phyloP scores from a whole-genome alignment of 2,797 vertebrate genomes.

The Lacerta agilis region DNA sequence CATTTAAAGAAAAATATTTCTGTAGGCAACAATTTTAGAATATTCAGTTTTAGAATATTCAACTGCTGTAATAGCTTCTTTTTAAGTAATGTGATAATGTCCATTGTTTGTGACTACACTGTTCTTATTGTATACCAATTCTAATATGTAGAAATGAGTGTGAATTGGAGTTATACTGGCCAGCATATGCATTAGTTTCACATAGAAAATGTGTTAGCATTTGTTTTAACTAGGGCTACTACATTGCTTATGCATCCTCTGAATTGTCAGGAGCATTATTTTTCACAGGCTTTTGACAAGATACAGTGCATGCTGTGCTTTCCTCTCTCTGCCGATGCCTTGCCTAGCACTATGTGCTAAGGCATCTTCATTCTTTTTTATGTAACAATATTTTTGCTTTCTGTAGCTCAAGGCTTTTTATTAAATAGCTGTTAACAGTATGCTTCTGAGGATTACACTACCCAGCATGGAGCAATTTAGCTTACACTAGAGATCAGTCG shows the following conservation, averaged over 20 bases:
- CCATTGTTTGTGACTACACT: neutral
- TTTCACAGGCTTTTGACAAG: conserved; percentile 27
- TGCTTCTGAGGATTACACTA: conserved; percentile 58
- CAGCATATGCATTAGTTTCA: neutral
- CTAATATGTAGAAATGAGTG: neutral
- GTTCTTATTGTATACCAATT: neutral
- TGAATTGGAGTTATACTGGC: neutral
- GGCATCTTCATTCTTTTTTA: conserved; percentile 52
- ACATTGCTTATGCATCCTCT: conserved; percentile 25
- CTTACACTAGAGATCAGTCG: conserved; percentile 50
- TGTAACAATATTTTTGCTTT: conserved; percentile 53
- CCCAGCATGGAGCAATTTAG: conserved; percentile 40
- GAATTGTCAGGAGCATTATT: conserved; percentile 39
- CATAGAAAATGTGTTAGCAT: conserved; percentile 18
- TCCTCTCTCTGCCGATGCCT: conserved; percentile 44
- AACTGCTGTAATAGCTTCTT: neutral
- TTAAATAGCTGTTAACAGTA: conserved; percentile 55
- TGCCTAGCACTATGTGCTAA: conserved; percentile 1
- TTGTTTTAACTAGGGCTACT: neutral
- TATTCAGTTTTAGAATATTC: neutral
- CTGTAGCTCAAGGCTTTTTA: conserved; percentile 56
- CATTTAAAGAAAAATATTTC: neutral
- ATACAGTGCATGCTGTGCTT: conserved; percentile 51
- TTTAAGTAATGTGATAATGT: neutral
- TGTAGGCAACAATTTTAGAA: neutral